These are phyloP conservation scores for Hyppa rectilinea DNA, from an alignment of 2,888 invertebrate genomes.

Conservation along the genomic window DNA sequence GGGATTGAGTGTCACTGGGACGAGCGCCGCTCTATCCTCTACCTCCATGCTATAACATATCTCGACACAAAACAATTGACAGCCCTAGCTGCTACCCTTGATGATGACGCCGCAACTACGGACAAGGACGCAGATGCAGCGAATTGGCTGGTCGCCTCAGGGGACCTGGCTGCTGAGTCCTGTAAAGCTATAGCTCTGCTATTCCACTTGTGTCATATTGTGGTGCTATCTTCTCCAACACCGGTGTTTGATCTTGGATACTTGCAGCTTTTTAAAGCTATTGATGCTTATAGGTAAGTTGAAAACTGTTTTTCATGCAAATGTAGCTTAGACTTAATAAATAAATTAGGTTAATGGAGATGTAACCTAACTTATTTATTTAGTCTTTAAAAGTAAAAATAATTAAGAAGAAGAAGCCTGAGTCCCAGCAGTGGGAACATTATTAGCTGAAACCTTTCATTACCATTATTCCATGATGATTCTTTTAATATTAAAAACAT, in stretches of 20 bases:
- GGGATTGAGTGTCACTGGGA: conserved; percentile 91
- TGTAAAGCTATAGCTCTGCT: conserved; percentile 94
- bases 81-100: conserved; percentile 77
- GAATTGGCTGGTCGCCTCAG: conserved; percentile 92
- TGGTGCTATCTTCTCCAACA: conserved; percentile 89
- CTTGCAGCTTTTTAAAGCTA: conserved; percentile 94
- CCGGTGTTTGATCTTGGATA: conserved; percentile 94
- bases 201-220: conserved; percentile 95
- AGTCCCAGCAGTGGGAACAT: no score
- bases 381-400: no score
- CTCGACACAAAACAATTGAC: conserved; percentile 82
- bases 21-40: conserved; percentile 86
- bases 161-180: conserved; percentile 85
- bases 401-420: no score
- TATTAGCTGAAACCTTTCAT: no score
- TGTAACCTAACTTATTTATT: no score
- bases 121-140: conserved; percentile 85
- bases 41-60: conserved; percentile 89
- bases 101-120: conserved; percentile 80
- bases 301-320: conserved; percentile 2
- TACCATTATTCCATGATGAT: no score
- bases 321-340: no score
- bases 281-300: conserved; percentile 94
- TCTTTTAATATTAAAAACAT: no score
- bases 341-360: no score